phyloP scores from a whole-genome alignment of 2,888 invertebrate species.

The Antheraea yamamai region DNA sequence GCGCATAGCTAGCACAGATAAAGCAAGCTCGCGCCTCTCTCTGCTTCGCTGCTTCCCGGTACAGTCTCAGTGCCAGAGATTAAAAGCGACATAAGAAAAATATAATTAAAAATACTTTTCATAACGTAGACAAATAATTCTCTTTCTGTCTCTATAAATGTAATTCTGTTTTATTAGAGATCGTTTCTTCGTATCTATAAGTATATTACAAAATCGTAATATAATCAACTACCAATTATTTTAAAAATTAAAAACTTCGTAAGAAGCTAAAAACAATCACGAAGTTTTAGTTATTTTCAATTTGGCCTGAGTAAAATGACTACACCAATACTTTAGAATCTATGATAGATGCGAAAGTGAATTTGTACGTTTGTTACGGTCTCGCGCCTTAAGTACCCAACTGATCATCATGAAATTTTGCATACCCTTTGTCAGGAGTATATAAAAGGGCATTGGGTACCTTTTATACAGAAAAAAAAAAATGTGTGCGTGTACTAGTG shows the following conservation, averaged over 20 bases:
- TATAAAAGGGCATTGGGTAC: too few relatives aligned
- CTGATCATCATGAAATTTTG: too few relatives aligned
- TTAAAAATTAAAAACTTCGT: too few relatives aligned
- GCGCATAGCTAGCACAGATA: slow-evolving; percentile 79
- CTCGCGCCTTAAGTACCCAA: too few relatives aligned
- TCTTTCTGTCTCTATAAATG: neutral
- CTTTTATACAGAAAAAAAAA: too few relatives aligned
- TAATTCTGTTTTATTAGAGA: neutral
- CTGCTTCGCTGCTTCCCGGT: slow-evolving; percentile 63
- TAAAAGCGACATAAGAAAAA: neutral
- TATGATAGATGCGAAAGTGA: too few relatives aligned
- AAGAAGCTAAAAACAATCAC: too few relatives aligned
- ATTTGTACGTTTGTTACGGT: too few relatives aligned
- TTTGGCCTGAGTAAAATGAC: neutral
- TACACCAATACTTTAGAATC: neutral
- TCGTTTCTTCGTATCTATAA: neutral
- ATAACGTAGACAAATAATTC: neutral
- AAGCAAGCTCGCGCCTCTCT: slow-evolving; percentile 80
- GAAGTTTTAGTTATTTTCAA: too few relatives aligned
- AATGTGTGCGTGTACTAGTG: too few relatives aligned
- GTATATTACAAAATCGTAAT: neutral
- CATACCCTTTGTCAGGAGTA: too few relatives aligned
- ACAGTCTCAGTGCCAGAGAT: slow-evolving; percentile 37
- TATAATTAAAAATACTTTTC: neutral
- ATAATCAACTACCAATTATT: neutral